Evolutionary conservation across 35 echinoderm and acorn worm genomes (phyloP).

Genomic region (Hemicentrotus pulcherrimus): DNA sequence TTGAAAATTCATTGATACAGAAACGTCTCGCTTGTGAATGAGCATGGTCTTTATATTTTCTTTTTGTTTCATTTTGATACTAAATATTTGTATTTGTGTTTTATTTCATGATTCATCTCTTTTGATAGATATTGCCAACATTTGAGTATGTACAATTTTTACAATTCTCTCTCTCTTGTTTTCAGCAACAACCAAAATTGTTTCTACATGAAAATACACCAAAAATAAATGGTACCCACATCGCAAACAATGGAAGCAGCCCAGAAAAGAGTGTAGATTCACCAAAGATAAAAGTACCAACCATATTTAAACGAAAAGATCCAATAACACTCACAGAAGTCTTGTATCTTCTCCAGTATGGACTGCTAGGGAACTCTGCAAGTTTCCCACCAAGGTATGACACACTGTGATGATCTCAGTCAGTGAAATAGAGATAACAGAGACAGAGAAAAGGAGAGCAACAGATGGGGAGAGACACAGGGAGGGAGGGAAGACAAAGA

Average conservation of each 20-base stretch:
- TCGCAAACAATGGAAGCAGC: not conserved
- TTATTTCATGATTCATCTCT: too few relatives aligned
- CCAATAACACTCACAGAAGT: constrained; percentile 37
- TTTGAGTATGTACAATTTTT: too few relatives aligned
- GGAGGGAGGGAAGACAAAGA: not conserved
- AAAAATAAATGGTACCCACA: not conserved
- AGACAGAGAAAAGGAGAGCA: not conserved
- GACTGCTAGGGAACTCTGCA: constrained; percentile 29
- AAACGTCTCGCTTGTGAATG: too few relatives aligned
- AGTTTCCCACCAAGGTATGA: constrained; percentile 48
- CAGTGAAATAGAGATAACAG: not conserved
- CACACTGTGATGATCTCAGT: not conserved
- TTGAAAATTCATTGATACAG: too few relatives aligned
- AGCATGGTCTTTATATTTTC: too few relatives aligned
- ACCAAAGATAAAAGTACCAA: constrained; percentile 16
- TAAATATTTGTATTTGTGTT: too few relatives aligned
- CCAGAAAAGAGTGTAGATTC: not conserved
- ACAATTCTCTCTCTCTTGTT: not conserved
- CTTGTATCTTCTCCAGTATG: constrained; percentile 49
- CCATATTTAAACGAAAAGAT: not conserved
- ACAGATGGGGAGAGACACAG: not conserved
- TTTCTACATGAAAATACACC: not conserved
- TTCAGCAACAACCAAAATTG: constrained; percentile 56
- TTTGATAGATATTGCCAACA: too few relatives aligned
- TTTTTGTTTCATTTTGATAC: too few relatives aligned